Base-by-base conservation (phyloP, 2,113 vertebrate genomes). In the Nesoenas mayeri region DNA sequence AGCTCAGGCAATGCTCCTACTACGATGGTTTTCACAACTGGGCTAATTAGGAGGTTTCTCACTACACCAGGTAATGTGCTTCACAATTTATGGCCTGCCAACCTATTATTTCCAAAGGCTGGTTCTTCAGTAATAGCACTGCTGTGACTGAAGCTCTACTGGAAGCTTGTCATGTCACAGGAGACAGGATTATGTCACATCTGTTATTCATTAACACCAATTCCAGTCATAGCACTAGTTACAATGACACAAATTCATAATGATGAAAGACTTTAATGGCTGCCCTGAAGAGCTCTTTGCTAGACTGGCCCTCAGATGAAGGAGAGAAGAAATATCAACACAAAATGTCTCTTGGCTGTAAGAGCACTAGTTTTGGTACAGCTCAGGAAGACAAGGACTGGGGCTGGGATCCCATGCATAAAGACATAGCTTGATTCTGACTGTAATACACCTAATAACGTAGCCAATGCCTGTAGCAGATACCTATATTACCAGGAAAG, bases 41-140 rank as follows among this genome's bases (percentile, higher is more conserved):
- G 21, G 50, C 47, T 85, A 85, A 92, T 91, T 62, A 89, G 50
- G 61, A 56, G 47, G 40, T 73, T 92, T 94, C 67, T 93, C 40
- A 48, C 54, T 83, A 75, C 12, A 81, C 9, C 61, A 81, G 60
- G 36, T 77, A 79, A 88, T 16, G 32, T 56, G n/a, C 47, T 81
- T 93, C 71, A 88, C 80, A 79, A 20, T 83, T 94, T 88, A 89
- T 66, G 48, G 60, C 26, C 86, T 89, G 88, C 32, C 62, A 88
- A 65, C 29, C 28, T 69, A 53, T 17, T 69, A 71, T 79, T 89
- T 81, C 50, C 79, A 93, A 79, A 94, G 32, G 58, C 3, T 82
- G 62, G 65, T 93, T 87, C 75, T 79, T 88, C 53, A 61, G 57
- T 50, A 92, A 70, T 28, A 79, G 54, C 53, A 47, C 15, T 32